Conservation (phyloP, 1,140 invertebrate species). For the Conus ventricosus region DNA sequence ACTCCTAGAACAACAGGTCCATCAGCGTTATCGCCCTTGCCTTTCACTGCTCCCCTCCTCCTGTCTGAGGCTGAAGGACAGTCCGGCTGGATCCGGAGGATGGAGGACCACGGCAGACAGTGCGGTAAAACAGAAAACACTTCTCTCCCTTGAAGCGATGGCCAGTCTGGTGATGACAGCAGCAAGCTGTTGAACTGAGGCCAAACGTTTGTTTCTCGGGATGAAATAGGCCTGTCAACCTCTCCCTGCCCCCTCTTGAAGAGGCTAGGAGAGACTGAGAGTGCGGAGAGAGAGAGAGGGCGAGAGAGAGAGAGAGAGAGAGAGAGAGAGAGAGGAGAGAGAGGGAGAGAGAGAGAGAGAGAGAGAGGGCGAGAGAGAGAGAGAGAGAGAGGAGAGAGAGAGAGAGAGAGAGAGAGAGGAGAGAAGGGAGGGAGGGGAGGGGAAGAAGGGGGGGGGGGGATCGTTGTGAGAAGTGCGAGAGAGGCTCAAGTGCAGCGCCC, state of each 20-base stretch:
- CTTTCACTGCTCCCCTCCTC: no score
- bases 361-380: neutral
- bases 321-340: conserved; percentile 13
- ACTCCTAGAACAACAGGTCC: neutral
- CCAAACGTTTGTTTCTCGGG: neutral
- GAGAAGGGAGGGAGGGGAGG: neutral
- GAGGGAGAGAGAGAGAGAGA: neutral
- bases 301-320: conserved; percentile 1
- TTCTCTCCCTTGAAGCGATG: neutral
- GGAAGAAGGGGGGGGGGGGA: neutral
- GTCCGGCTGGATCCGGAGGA: neutral
- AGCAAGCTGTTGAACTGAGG: neutral
- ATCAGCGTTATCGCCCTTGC: neutral
- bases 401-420: conserved; percentile 17
- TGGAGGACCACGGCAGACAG: no score
- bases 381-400: neutral
- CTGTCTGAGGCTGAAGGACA: neutral
- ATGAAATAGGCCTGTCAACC: neutral
- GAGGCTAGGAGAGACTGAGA: neutral
- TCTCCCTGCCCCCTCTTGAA: neutral
- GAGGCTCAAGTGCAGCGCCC: neutral
- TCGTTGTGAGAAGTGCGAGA: neutral
- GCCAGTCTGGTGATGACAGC: neutral
- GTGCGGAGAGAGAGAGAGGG: conserved; percentile 4
- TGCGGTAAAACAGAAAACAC: neutral